A percentile compares a stretch with the other conserved stretches of the same genome.
Evolutionary conservation across 2,113 vertebrate species (phyloP).

Genomic region (Hassar affinis): DNA sequence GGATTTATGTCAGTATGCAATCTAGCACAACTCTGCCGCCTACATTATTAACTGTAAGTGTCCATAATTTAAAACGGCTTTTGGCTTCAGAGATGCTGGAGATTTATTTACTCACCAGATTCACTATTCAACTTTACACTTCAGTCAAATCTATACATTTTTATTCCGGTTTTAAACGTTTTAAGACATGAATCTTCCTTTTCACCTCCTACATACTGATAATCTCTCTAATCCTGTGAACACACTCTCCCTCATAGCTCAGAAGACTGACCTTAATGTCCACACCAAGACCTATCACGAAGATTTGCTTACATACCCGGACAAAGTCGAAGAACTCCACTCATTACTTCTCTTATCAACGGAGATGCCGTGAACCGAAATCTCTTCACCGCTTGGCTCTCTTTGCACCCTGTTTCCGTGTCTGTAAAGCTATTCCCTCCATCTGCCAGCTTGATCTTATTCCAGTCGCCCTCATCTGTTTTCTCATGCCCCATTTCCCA

Average conservation of each 20-base stretch:
- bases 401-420: neutral
- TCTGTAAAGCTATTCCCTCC: conserved; percentile 15
- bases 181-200: too few relatives aligned
- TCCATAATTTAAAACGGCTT: neutral
- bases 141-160: neutral
- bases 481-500: conserved; percentile 17
- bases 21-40: neutral
- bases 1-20: neutral
- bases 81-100: neutral
- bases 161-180: neutral
- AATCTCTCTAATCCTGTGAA: neutral
- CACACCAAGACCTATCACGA: neutral
- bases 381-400: neutral
- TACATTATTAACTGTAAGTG: neutral
- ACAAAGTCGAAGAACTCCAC: too few relatives aligned
- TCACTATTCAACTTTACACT: neutral
- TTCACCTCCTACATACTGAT: neutral
- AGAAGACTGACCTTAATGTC: neutral
- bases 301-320: neutral
- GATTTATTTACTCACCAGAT: neutral
- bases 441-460: conserved; percentile 1
- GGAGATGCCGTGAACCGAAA: neutral
- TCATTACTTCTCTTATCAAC: neutral
- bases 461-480: conserved; percentile 10
- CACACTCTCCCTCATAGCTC: neutral